phyloP scores from a whole-genome alignment of 2,797 vertebrate genomes.

The Vultur gryphus region DNA sequence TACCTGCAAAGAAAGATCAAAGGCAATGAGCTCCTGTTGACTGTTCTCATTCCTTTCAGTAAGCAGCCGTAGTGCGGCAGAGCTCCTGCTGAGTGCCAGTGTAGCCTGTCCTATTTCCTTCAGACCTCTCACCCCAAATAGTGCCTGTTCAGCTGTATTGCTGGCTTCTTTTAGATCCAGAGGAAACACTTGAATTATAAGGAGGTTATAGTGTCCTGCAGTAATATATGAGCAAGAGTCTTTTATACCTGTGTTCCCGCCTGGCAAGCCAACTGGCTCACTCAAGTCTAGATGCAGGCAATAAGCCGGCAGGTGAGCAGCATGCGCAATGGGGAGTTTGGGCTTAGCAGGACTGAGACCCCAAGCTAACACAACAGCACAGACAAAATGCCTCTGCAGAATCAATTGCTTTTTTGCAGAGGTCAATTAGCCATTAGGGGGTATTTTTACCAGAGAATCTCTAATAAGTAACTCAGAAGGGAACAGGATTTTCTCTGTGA shows the following conservation, averaged over 20 bases:
- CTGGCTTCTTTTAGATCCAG: not conserved
- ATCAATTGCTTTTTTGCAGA: not conserved
- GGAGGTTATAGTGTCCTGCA: not conserved
- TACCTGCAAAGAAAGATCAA: not conserved
- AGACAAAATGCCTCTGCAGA: not conserved
- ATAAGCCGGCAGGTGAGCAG: not conserved
- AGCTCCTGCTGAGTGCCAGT: not conserved
- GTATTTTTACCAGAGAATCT: not conserved
- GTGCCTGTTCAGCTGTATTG: not conserved
- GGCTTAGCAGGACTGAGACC: not conserved
- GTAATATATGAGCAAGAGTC: not conserved
- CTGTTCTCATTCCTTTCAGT: not conserved
- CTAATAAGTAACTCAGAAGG: not conserved
- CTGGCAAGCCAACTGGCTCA: not conserved
- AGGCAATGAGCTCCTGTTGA: not conserved
- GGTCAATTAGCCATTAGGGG: not conserved
- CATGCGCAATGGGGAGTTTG: accelerated
- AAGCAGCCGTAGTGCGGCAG: not conserved
- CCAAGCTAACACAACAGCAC: not conserved
- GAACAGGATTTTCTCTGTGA: not conserved
- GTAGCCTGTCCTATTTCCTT: not conserved
- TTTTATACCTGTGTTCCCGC: not conserved
- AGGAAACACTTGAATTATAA: not conserved
- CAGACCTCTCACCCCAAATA: not conserved
- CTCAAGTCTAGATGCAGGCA: not conserved